Evolutionary conservation across 2,797 vertebrate species (phyloP).

Genomic region (Danionella dracula): DNA sequence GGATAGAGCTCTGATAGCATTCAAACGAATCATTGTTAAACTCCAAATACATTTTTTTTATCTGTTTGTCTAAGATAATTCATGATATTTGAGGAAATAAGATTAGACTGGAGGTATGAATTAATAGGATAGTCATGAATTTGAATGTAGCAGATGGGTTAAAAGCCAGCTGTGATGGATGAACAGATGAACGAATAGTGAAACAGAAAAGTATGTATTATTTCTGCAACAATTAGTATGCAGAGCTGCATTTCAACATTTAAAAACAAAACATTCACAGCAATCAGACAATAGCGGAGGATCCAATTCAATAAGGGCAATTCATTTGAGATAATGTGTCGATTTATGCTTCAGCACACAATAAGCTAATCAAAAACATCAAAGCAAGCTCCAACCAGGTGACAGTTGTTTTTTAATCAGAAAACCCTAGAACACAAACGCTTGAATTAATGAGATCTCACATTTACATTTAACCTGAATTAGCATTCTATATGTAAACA

Average conservation of each 20-base stretch:
- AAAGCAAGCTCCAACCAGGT: conserved; percentile 1
- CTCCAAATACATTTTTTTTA: too few species aligned
- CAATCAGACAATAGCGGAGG: not conserved
- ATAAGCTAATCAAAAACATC: not conserved
- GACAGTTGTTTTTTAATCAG: not conserved
- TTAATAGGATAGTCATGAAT: too few species aligned
- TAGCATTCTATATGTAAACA: conserved; percentile 7
- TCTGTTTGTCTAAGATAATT: too few species aligned
- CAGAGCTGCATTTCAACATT: not conserved
- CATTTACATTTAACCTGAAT: conserved; percentile 4
- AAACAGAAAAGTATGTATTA: too few species aligned
- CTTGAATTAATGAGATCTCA: conserved; percentile 17
- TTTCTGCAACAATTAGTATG: not conserved
- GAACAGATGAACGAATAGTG: not conserved
- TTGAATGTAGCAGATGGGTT: too few species aligned
- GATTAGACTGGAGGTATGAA: too few species aligned
- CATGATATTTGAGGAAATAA: too few species aligned
- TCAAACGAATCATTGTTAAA: too few species aligned
- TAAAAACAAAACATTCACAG: not conserved
- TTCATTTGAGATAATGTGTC: not conserved
- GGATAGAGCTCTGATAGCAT: too few species aligned
- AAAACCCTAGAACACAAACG: not conserved
- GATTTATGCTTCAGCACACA: not conserved
- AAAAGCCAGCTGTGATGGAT: too few species aligned
- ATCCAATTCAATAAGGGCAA: not conserved